Conservation (phyloP, 2,113 vertebrate species). For the Brienomyrus longianalis region DNA sequence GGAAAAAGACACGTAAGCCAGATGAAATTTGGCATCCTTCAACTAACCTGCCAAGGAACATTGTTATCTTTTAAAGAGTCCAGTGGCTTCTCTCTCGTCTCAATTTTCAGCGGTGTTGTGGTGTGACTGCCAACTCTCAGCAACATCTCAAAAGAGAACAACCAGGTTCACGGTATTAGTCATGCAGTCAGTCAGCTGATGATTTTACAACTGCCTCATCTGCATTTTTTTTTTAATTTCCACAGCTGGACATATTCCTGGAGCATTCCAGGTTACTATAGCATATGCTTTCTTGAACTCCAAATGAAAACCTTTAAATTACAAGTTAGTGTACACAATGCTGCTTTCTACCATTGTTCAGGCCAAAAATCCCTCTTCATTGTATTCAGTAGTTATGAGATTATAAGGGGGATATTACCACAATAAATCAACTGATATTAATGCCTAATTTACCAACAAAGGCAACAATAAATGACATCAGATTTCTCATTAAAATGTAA, state of each 20-base stretch:
- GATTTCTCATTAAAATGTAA: background rate
- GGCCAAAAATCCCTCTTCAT: background rate
- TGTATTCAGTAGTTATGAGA: background rate
- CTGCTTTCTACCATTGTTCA: background rate
- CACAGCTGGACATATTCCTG: background rate
- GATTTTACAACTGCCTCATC: background rate
- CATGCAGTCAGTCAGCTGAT: background rate
- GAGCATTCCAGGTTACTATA: background rate
- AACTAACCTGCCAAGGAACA: conserved; percentile 50
- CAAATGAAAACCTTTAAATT: background rate
- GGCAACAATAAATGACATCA: background rate
- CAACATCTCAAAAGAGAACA: conserved; percentile 31
- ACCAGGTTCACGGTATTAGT: background rate
- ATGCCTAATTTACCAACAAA: background rate
- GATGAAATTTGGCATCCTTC: background rate
- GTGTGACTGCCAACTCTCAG: conserved; percentile 29
- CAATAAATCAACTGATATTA: background rate
- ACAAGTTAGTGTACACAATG: background rate
- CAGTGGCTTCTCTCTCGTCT: conserved; percentile 33
- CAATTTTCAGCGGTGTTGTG: conserved; percentile 31
- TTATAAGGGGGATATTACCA: background rate
- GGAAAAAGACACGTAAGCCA: background rate
- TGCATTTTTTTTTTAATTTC: background rate
- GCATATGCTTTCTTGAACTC: background rate
- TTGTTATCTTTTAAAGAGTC: conserved; percentile 35